Conservation (phyloP, 2,888 invertebrate species). For the Oxytorus armatus region DNA sequence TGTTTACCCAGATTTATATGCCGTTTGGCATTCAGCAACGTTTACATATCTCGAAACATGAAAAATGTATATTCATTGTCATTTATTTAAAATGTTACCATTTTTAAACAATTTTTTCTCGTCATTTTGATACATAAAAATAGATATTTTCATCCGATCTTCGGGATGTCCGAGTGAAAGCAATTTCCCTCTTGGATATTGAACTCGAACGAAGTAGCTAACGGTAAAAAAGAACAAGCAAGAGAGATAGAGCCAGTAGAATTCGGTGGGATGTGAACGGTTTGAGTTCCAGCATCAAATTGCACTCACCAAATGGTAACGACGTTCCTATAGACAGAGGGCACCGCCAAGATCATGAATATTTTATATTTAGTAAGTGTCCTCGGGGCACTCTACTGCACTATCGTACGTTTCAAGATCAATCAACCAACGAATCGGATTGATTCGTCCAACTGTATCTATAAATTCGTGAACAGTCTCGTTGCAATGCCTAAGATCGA, state of each 20-base stretch:
- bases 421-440: constrained; percentile 64
- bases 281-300: constrained; percentile 46
- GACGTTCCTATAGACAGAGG: constrained; percentile 51
- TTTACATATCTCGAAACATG: too few species aligned
- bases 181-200: constrained; percentile 43
- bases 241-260: neutral
- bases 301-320: constrained; percentile 66
- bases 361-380: constrained; percentile 77
- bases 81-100: too few species aligned
- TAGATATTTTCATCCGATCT: neutral
- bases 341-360: constrained; percentile 73
- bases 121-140: neutral
- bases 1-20: constrained; percentile 58
- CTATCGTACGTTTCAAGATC: constrained; percentile 72
- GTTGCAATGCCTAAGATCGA: constrained; percentile 43
- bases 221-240: constrained; percentile 30
- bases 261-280: constrained; percentile 10
- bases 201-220: constrained; percentile 34
- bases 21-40: constrained; percentile 7
- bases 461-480: constrained; percentile 41
- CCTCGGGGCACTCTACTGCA: constrained; percentile 60
- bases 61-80: too few species aligned
- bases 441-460: constrained; percentile 4
- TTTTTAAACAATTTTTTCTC: too few species aligned
- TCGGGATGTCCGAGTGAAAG: neutral